Conservation (phyloP, 2,113 vertebrate genomes). For the Azemiops feae region DNA sequence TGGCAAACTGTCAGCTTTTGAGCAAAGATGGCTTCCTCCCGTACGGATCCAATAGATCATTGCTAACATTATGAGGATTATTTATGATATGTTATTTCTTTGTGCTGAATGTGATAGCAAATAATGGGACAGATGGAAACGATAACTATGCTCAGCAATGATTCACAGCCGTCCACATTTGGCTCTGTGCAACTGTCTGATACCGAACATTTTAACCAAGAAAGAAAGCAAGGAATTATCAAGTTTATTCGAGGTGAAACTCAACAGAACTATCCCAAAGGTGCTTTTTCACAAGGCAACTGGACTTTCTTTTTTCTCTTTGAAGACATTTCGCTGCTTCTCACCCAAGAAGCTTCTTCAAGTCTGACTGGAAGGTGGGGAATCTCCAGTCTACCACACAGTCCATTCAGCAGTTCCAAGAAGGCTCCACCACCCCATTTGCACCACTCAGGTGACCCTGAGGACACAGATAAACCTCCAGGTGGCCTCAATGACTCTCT, state of each 20-base stretch:
- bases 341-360: too few relatives aligned
- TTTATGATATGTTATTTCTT: background rate
- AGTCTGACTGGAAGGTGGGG: too few relatives aligned
- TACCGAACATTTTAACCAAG: background rate
- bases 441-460: too few relatives aligned
- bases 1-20: background rate
- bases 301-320: too few relatives aligned
- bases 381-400: too few relatives aligned
- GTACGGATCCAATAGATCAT: background rate
- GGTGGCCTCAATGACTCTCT: too few relatives aligned
- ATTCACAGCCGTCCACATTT: background rate
- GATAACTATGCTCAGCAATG: background rate
- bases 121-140: slow-evolving; percentile 21
- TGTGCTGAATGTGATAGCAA: background rate
- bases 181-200: background rate
- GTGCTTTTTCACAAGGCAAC: too few relatives aligned
- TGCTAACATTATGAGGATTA: slow-evolving; percentile 11
- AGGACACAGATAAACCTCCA: too few relatives aligned
- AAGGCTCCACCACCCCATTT: too few relatives aligned
- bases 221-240: slow-evolving; percentile 1
- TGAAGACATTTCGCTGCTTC: too few relatives aligned
- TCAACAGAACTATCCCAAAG: background rate
- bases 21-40: background rate
- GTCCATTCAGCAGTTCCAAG: too few relatives aligned
- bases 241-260: background rate